Percentiles rank a stretch among this genome's conserved stretches.
Evolutionary conservation across 1,140 invertebrate genomes (phyloP).

Genomic region (Atta texana): DNA sequence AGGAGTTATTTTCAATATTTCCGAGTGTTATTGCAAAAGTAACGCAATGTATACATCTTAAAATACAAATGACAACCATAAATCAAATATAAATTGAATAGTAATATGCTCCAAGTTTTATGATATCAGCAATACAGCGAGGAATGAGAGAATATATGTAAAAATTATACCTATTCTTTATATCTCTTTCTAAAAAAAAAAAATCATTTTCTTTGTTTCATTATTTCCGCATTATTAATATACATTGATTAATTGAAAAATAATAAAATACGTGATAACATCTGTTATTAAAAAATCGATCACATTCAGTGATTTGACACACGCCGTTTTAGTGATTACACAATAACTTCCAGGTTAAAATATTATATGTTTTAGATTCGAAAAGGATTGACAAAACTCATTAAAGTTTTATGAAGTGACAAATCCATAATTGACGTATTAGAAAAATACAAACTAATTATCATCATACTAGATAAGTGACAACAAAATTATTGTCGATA

Average conservation of each 20-base stretch:
- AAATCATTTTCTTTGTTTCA: neutral
- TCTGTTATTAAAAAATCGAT: constrained; percentile 42
- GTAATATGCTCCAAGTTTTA: neutral
- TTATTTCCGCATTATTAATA: constrained; percentile 24
- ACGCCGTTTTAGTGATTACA: constrained; percentile 13
- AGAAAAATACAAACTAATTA: constrained; percentile 55
- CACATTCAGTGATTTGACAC: constrained; percentile 19
- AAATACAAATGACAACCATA: constrained; percentile 9
- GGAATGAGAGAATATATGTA: constrained; percentile 4
- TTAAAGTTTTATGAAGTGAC: constrained; percentile 48
- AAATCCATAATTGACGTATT: constrained; percentile 38
- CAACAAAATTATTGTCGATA: constrained; percentile 52
- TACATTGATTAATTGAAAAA: constrained; percentile 31
- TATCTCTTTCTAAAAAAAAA: neutral
- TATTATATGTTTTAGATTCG: constrained; percentile 5
- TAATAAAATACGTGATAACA: constrained; percentile 43
- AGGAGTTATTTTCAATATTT: constrained; percentile 25
- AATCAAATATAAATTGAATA: constrained; percentile 39
- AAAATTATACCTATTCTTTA: neutral
- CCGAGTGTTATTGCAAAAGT: constrained; percentile 12
- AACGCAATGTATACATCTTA: constrained; percentile 33
- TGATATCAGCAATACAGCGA: neutral
- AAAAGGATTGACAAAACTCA: constrained; percentile 10
- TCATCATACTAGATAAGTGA: constrained; percentile 62
- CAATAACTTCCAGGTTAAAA: constrained; percentile 17